phyloP scores from a whole-genome alignment of 1,140 invertebrate species.

The Drosophila asahinai region DNA sequence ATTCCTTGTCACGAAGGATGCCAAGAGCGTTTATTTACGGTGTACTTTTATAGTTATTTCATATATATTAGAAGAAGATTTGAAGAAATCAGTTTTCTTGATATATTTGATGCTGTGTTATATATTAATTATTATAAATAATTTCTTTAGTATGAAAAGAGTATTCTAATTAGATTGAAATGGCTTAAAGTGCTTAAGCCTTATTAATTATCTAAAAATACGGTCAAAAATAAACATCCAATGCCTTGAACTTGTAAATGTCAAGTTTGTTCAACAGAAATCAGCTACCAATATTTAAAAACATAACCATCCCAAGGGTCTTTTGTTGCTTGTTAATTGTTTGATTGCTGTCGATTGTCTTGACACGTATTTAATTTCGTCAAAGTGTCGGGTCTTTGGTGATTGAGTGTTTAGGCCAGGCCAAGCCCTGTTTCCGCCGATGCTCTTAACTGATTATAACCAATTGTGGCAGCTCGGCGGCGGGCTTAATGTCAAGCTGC shows the following conservation, averaged over 20 bases:
- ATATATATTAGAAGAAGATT: background rate
- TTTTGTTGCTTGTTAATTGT: constrained; percentile 37
- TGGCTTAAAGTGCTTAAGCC: background rate
- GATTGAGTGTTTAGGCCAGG: constrained; percentile 22
- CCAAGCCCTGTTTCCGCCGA: constrained; percentile 22
- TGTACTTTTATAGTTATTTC: background rate
- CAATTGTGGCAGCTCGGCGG: constrained; percentile 41
- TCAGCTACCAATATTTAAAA: constrained; percentile 5
- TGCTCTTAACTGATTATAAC: constrained; percentile 53
- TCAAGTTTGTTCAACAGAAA: constrained; percentile 3
- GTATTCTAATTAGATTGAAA: no score
- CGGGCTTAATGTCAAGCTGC: constrained; percentile 70
- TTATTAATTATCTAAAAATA: background rate
- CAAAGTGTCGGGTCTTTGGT: constrained; percentile 25
- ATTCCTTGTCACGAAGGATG: constrained; percentile 1
- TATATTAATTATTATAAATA: background rate
- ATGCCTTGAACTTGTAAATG: background rate
- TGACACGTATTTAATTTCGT: constrained; percentile 48
- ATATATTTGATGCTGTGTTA: background rate
- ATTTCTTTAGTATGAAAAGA: no score
- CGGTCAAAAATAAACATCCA: background rate
- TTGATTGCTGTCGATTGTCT: constrained; percentile 43
- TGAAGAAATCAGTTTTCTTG: background rate
- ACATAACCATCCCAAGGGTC: background rate
- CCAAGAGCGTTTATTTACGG: background rate